These are phyloP conservation scores for Drosophila nr. perissopoda DNA, from an alignment of 2,888 invertebrate genomes.

Conservation along the genomic window DNA sequence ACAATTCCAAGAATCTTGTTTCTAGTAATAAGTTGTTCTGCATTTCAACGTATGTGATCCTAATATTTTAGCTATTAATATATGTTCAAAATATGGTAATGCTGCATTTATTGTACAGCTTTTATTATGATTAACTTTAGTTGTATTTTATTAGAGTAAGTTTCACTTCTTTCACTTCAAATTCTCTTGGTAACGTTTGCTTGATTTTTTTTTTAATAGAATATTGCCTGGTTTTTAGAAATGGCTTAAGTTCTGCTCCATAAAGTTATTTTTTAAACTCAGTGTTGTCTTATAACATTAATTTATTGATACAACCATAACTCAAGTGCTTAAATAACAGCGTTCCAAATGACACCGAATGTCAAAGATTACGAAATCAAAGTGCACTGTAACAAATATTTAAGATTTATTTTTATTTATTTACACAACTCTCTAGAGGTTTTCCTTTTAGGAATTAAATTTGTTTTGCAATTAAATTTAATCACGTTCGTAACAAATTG, in stretches of 20 bases:
- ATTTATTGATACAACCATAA: constrained; percentile 48
- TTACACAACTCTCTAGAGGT: constrained; percentile 32
- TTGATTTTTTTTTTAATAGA: not conserved
- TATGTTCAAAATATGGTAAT: constrained; percentile 4
- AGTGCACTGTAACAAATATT: not conserved
- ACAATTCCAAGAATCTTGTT: not conserved
- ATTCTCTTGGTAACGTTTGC: not conserved
- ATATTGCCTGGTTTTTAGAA: not conserved
- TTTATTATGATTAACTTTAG: not conserved
- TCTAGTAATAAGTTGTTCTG: not conserved
- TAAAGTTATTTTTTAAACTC: constrained; percentile 4
- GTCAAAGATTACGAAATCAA: constrained; percentile 29
- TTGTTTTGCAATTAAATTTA: not conserved
- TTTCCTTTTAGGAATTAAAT: constrained; percentile 2
- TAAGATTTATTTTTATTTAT: constrained; percentile 7
- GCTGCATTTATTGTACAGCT: constrained; percentile 10
- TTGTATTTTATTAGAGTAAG: not conserved
- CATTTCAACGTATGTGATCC: not conserved
- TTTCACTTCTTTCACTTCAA: constrained; percentile 5
- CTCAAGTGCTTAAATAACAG: constrained; percentile 24
- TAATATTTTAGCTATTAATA: not conserved
- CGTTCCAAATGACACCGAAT: constrained; percentile 7
- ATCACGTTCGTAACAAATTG: not conserved
- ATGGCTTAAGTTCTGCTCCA: not conserved
- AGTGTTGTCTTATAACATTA: constrained; percentile 8